phyloP scores from a whole-genome alignment of 2,888 invertebrate species.

The Drosophila mimica region DNA sequence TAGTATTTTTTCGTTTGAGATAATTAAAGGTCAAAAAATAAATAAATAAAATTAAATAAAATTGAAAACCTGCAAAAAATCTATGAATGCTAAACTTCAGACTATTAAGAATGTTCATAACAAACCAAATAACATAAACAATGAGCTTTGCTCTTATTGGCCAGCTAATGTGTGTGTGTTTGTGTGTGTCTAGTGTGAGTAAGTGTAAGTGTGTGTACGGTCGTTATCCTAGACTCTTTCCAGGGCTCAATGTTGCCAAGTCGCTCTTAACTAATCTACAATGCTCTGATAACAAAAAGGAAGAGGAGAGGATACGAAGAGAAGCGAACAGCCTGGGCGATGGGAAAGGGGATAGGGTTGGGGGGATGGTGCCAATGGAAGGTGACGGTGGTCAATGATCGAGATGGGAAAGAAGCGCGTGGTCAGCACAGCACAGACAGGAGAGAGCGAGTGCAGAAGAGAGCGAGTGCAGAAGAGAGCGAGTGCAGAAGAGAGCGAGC shows the following conservation, averaged over 20 bases:
- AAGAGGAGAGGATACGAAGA: slow-evolving; percentile 3
- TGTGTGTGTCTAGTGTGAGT: too few species aligned
- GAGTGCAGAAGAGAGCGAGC: not conserved
- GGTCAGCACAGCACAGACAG: slow-evolving; percentile 10
- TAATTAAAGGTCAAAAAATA: not conserved
- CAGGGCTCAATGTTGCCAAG: slow-evolving; percentile 1
- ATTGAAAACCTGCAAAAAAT: not conserved
- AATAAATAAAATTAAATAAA: not conserved
- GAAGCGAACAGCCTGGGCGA: not conserved
- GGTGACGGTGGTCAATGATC: slow-evolving; percentile 6
- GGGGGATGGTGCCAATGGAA: not conserved
- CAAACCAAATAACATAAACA: too few species aligned
- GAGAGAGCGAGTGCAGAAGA: not conserved
- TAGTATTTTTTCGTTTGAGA: too few species aligned
- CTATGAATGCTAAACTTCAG: not conserved
- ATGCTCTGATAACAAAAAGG: slow-evolving; percentile 33
- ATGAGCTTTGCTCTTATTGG: not conserved
- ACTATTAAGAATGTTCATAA: too few species aligned
- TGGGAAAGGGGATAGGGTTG: too few species aligned
- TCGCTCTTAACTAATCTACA: slow-evolving; percentile 32
- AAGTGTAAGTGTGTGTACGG: not conserved
- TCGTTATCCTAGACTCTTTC: not conserved
- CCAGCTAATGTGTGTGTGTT: not conserved
- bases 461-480: not conserved
- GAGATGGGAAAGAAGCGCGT: slow-evolving; percentile 24